Evolutionary conservation across 2,888 invertebrate genomes (phyloP).

Genomic region (Platerodrilus igneus): DNA sequence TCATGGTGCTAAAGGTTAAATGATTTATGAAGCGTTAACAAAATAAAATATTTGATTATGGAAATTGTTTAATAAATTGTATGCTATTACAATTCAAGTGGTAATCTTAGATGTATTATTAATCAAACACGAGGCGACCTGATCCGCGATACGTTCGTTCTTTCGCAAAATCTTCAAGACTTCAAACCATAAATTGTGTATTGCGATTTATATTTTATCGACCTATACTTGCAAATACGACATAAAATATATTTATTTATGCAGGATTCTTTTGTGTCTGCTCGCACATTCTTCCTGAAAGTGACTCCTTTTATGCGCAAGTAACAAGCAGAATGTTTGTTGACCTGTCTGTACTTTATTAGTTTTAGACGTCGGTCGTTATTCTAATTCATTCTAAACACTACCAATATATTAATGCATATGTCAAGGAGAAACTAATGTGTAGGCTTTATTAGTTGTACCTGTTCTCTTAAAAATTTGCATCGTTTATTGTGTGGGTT

Average conservation of each 20-base stretch:
- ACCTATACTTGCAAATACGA: slow-evolving; percentile 17
- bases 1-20: slow-evolving; percentile 9
- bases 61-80: slow-evolving; percentile 20
- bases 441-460: too few relatives aligned
- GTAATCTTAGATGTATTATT: slow-evolving; percentile 17
- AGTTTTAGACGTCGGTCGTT: too few relatives aligned
- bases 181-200: slow-evolving; percentile 19
- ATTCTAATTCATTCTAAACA: too few relatives aligned
- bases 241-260: slow-evolving; percentile 16
- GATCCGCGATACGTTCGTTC: slow-evolving; percentile 13
- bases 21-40: slow-evolving; percentile 7
- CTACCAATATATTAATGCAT: too few relatives aligned
- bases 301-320: slow-evolving; percentile 13
- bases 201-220: slow-evolving; percentile 22
- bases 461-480: too few relatives aligned
- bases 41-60: slow-evolving; percentile 15
- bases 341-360: neutral
- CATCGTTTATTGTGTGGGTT: too few relatives aligned
- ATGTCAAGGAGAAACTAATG: too few relatives aligned
- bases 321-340: slow-evolving; percentile 1
- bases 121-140: slow-evolving; percentile 24
- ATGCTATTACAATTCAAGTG: slow-evolving; percentile 19
- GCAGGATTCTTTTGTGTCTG: slow-evolving; percentile 14
- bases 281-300: slow-evolving; percentile 17
- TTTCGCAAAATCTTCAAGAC: too few relatives aligned